Conservation (phyloP, 2,113 vertebrate species). For the Rhipidura dahli region DNA sequence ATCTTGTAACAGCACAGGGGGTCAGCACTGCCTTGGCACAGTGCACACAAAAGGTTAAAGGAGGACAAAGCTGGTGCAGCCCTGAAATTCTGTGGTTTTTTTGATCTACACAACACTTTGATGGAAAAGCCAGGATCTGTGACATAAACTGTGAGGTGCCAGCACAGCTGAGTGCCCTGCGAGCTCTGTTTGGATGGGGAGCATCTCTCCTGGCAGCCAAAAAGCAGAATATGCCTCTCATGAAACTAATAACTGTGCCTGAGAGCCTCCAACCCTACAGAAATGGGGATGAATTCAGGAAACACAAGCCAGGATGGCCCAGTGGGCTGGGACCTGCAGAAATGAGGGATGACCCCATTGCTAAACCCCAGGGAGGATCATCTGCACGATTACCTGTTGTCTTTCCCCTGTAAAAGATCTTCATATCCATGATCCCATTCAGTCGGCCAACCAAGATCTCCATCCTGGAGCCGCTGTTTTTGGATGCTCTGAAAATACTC, state of each 20-base stretch:
- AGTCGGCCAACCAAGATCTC: constrained; percentile 86
- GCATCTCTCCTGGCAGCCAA: background rate
- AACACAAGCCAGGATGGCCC: background rate
- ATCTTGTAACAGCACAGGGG: fast-evolving
- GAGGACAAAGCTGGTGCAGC: background rate
- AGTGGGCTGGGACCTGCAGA: background rate
- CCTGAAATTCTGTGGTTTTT: background rate
- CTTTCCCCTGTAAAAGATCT: constrained; percentile 95
- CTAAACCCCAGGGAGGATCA: background rate
- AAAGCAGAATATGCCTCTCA: background rate
- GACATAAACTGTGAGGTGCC: background rate
- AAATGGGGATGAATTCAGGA: background rate
- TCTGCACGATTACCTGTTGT: constrained; percentile 74
- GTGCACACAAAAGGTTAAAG: fast-evolving
- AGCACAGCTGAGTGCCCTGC: fast-evolving
- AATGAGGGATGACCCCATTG: background rate
- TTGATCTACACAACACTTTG: fast-evolving
- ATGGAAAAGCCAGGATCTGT: background rate
- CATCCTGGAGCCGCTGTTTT: constrained; percentile 79
- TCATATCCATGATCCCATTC: constrained; percentile 96
- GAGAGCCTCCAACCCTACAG: background rate
- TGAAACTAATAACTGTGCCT: fast-evolving
- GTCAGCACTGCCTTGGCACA: background rate
- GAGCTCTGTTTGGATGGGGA: background rate
- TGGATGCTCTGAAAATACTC: constrained; percentile 95